Base-by-base conservation (phyloP, 1,140 invertebrate genomes). In the Hylaeus volcanicus region DNA sequence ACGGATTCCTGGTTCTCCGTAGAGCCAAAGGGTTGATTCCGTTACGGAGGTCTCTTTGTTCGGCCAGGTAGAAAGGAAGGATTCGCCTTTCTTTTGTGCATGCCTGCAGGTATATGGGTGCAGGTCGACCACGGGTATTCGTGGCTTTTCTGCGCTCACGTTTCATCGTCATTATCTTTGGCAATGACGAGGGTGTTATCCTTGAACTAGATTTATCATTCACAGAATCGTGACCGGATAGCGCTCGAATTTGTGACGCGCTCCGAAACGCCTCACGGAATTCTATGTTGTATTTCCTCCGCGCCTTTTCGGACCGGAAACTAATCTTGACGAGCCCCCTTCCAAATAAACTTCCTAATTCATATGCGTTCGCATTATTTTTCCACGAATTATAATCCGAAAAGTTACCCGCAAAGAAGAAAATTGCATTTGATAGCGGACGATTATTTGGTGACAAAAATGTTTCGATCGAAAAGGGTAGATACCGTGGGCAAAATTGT, bases 131-230 rank as follows among this genome's bases (percentile, higher is more conserved):
- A 58, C 75, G 73, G 74, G 74, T 76, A 81, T 83, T 81, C 69
- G 72, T 86, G 84, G 74, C 82, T 78, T 86, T 80, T 74, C 81
- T 84, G 48, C 65, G 83, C 84, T 73, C 81, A 78, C 74, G 68
- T 69, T 74, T 75, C 78, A 79, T 77, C 74, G 85, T 83, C 79
- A 89, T 89, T 89, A 88, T 88, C 87, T 87, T 73, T 72, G 77
- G 73, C 79, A 83, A 79, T 88, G 87, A 88, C 83, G 87, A 86
- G 82, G 82, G 87, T 88, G 86, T 87, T 84, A 84, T 87, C 85
- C 86, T 87, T 88, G 85, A 81, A 82, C 73, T 80, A 86, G 78
- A 89, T 88, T 88, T 87, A 88, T 88, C 81, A 87, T 86, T 86
- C 82, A 84, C 75, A 63, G 70, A 60, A 77, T 45, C 45, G 37